A percentile compares a stretch with the other conserved stretches of the same genome.
Conservation (phyloP, 92 coral and sea anemone species). For the Epizoanthus rinbou region DNA sequence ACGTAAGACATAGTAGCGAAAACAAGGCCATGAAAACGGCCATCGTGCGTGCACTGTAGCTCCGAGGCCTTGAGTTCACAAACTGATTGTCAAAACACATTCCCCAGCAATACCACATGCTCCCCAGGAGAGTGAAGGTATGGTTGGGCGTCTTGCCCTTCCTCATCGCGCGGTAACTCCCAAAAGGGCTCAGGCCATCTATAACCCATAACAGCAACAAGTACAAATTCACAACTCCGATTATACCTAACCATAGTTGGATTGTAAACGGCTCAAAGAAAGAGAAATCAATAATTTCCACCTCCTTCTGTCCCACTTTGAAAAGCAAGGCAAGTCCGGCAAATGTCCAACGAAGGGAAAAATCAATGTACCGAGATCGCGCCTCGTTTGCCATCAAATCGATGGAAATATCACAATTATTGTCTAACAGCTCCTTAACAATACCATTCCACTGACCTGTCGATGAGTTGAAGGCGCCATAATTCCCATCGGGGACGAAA, state of each 20-base stretch:
- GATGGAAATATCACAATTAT: slow-evolving; percentile 78
- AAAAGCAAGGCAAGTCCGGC: slow-evolving; percentile 86
- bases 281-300: slow-evolving; percentile 71
- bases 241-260: slow-evolving; percentile 79
- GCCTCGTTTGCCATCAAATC: slow-evolving; percentile 92
- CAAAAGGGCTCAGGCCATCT: slow-evolving; percentile 80
- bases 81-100: slow-evolving; percentile 92
- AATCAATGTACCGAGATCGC: slow-evolving; percentile 80
- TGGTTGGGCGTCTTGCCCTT: slow-evolving; percentile 37
- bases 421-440: slow-evolving; percentile 67
- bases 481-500: slow-evolving; percentile 87
- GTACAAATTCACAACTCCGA: slow-evolving; percentile 74
- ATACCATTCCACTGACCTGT: slow-evolving; percentile 77
- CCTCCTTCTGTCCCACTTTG: slow-evolving; percentile 81
- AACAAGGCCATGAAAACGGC: slow-evolving; percentile 80
- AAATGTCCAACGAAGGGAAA: slow-evolving; percentile 86
- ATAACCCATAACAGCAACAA: slow-evolving; percentile 66
- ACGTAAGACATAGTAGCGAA: slow-evolving; percentile 80
- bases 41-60: slow-evolving; percentile 82
- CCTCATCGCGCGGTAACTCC: slow-evolving; percentile 44
- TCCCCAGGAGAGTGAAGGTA: slow-evolving; percentile 69
- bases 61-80: slow-evolving; percentile 67
- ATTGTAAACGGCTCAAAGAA: slow-evolving; percentile 76
- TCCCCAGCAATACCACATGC: slow-evolving; percentile 96
- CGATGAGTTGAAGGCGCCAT: slow-evolving; percentile 80